Base-by-base conservation (phyloP, 2,113 vertebrate species). In the Zosterops lateralis region DNA sequence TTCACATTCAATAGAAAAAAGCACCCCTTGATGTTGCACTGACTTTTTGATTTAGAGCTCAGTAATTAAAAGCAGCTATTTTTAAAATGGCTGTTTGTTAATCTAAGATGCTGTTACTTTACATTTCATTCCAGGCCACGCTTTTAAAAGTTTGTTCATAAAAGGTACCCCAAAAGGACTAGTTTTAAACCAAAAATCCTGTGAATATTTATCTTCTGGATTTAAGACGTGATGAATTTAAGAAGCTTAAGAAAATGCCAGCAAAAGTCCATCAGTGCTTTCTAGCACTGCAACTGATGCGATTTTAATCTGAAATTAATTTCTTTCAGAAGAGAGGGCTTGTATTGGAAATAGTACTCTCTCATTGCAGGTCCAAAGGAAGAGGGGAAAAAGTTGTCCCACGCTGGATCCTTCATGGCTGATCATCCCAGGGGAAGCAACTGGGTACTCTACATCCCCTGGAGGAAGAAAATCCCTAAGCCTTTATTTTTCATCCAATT, bases 71-170 rank as follows among this genome's bases (percentile, higher is more conserved):
- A 97, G 92, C 75, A 96, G 92, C 82, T 96, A 81, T 95, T 97
- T 98, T 96, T 90, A 96, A 97, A 98, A 91, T 20, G 81, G 64
- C 93, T 97, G 93, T 96, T 97, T 96, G 93, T 88, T 96, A 96
- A 97, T 95, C 91, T 83, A 97, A 92, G 92, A 94, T 92, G 89
- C 76, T 87, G 51, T 84, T 95, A 75, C 65, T 95, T 86, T 74
- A 16, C 50, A 88, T 95, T 96, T 96, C 54, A 70, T 96, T 96
- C 78, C 87, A 95, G 78, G 78, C 81, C 36, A 70, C 51, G 70
- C 58, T 96, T 87, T 73, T 68, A 16, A 64, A 95, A 91, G 57
- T 92, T 94, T 93, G 32, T 76, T 97, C 36, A 76, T 81, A 38
- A 50, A 77, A 96, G 87, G 11, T 67, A 91, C 86, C 92, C 94